Conservation (phyloP, 2,888 invertebrate species). For the Yponomeuta sedellus region DNA sequence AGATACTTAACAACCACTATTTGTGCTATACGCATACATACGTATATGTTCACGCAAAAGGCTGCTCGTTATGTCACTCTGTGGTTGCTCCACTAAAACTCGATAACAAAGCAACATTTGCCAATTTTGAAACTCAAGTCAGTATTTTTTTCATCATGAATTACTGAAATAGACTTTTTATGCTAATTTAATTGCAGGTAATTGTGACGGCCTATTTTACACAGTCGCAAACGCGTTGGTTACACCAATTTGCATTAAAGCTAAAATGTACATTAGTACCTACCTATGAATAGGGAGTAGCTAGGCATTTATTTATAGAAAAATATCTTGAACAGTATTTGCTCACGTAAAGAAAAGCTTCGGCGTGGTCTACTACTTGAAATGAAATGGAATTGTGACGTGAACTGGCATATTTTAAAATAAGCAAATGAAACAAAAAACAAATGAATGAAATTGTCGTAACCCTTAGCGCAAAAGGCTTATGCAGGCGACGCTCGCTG, state of each 20-base stretch:
- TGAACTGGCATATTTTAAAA: constrained; percentile 1
- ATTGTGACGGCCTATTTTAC: not conserved
- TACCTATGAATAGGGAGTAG: not conserved
- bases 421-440: not conserved
- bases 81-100: not conserved
- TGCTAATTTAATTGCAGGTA: not conserved
- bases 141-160: not conserved
- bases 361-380: not conserved
- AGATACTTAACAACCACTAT: not conserved
- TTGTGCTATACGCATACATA: not conserved
- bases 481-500: not conserved
- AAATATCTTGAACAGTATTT: not conserved
- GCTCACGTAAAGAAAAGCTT: not conserved
- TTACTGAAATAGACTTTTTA: not conserved
- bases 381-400: not conserved
- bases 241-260: not conserved
- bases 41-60: not conserved
- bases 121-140: not conserved
- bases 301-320: not conserved
- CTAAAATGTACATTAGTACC: not conserved
- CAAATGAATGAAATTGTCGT: not conserved
- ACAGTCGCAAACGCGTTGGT: not conserved
- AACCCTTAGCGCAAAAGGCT: not conserved
- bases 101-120: not conserved
- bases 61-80: not conserved